Conservation (phyloP, 37 sponge, comb jelly and placozoan species). For the Hexactinellida sp. region DNA sequence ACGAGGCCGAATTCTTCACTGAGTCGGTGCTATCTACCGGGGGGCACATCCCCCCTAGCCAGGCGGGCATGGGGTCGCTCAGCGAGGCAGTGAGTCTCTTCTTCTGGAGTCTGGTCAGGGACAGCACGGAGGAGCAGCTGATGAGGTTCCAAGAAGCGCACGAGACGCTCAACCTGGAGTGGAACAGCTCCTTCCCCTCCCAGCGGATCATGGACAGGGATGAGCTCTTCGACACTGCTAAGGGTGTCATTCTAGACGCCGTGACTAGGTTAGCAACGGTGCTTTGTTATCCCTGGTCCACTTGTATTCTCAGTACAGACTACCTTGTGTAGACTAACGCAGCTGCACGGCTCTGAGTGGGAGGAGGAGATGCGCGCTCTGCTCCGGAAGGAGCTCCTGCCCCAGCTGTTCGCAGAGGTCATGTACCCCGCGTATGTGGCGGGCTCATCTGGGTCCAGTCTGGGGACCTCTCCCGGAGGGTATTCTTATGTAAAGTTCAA, state of each 20-base stretch:
- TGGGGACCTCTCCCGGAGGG: neutral
- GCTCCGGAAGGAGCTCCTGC: neutral
- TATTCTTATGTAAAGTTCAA: neutral
- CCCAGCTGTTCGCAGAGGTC: neutral
- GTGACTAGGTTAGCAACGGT: neutral
- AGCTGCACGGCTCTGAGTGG: neutral
- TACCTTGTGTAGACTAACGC: neutral
- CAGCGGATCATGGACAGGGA: conserved; percentile 12
- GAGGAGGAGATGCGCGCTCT: neutral
- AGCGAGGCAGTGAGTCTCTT: neutral
- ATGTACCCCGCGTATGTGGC: conserved; percentile 10
- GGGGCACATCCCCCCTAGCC: neutral
- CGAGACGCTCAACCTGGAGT: conserved; percentile 15
- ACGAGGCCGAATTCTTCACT: neutral
- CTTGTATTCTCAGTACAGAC: too few species aligned
- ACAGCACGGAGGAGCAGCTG: neutral
- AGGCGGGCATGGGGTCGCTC: neutral
- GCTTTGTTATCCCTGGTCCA: neutral
- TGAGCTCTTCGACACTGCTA: neutral
- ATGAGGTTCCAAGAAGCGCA: conserved; percentile 10
- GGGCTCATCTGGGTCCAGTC: neutral
- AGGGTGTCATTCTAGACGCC: neutral
- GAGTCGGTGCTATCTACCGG: neutral
- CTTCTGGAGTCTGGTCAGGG: conserved; percentile 1
- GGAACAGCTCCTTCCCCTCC: conserved; percentile 9